Evolutionary conservation across 2,888 invertebrate genomes (phyloP).

Genomic region (Aphrophora alni): DNA sequence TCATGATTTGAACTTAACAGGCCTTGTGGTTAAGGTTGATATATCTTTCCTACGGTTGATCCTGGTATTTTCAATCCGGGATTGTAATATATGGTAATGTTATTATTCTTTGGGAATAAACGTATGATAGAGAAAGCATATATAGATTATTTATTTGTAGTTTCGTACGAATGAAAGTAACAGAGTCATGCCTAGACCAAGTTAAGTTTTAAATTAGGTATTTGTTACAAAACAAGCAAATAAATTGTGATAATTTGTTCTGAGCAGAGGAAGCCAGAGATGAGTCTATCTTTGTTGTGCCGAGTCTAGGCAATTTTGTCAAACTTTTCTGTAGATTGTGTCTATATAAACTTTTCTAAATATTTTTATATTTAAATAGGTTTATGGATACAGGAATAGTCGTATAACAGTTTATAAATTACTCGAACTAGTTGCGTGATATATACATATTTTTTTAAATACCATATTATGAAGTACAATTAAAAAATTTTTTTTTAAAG

Average conservation of each 20-base stretch:
- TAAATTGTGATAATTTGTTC: not conserved
- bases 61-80: not conserved
- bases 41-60: not conserved
- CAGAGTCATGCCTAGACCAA: not conserved
- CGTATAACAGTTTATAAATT: not conserved
- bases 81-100: not conserved
- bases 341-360: slow-evolving; percentile 2
- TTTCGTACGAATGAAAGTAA: not conserved
- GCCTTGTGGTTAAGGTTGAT: not conserved
- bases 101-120: not conserved
- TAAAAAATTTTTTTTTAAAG: not conserved
- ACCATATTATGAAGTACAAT: not conserved
- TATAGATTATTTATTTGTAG: slow-evolving; percentile 2
- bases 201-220: not conserved
- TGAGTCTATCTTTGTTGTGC: not conserved
- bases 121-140: not conserved
- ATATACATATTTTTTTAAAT: not conserved
- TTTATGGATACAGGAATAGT: not conserved
- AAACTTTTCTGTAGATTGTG: not conserved
- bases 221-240: too few relatives aligned
- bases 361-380: slow-evolving; percentile 9
- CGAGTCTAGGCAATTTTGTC: not conserved
- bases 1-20: not conserved
- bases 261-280: not conserved
- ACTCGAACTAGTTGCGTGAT: not conserved